Base-by-base conservation (phyloP, 2,888 invertebrate species). In the Galerucella pusilla region DNA sequence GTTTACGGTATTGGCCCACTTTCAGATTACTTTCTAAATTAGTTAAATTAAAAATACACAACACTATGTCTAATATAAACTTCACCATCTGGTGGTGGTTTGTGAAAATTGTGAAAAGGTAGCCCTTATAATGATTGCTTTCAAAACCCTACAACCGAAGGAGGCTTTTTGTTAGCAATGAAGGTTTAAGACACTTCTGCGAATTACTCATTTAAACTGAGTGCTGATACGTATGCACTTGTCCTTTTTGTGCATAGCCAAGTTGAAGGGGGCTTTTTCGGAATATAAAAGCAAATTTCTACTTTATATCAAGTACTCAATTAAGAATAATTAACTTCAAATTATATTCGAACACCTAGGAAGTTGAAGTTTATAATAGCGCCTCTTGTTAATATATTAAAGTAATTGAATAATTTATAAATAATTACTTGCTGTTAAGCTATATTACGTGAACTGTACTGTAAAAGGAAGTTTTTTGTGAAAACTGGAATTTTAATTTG, bases 361-460 rank as follows among this genome's bases (percentile, higher is more conserved):
- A 57, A 57, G 59, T 68, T 68, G 20, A 68, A 71, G 61, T 67
- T 54, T 35, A 74, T 74, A 74, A 74, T 74, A 52, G 46, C 68
- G 20, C 60, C 46, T 63, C 67, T 67, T 49, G 16, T 49, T 42
- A 35, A 46, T 16, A 16, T 65, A 35, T 46, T 68, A 74, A 67
- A 57, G 57, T 60, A 74, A 70, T 70, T 70, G 59, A 60, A 70
- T 67, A 75, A 75, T 75, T 73, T 42, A 54, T 46, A 64, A 25
- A 42, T 42, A 68, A 73, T 61, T 68, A 28, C 59, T 64, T 73
- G 61, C 64, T 28, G 45, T 68, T 59, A n/a, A 52, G 35, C 7
- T 42, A 42, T 42, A 42, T 42, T 42, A 42, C 35, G 35, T 42
- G 9, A 42, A 9, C 35, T 42, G 7, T 35, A 6, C 5, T 35